phyloP scores from a whole-genome alignment of 1,140 invertebrate genomes.

The Melitaea cinxia region DNA sequence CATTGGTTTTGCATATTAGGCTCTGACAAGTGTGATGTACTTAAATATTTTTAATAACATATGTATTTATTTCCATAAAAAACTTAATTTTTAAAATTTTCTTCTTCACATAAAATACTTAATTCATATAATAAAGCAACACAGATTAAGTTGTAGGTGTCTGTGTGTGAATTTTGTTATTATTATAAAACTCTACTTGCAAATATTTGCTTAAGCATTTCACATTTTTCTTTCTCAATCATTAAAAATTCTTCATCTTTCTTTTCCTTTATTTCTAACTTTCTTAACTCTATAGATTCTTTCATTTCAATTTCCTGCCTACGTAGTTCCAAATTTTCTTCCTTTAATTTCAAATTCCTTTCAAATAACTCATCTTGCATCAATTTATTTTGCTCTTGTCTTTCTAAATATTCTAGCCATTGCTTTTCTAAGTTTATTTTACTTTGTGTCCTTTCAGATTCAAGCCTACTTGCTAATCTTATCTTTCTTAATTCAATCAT shows the following conservation, averaged over 20 bases:
- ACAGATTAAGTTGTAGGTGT: too few relatives aligned
- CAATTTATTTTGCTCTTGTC: slow-evolving; percentile 43
- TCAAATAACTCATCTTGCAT: slow-evolving; percentile 45
- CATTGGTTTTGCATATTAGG: too few relatives aligned
- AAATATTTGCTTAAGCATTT: slow-evolving; percentile 43
- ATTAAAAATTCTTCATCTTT: slow-evolving; percentile 44
- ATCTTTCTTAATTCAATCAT: slow-evolving; percentile 52
- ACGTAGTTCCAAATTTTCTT: slow-evolving; percentile 47
- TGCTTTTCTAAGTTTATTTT: slow-evolving; percentile 55
- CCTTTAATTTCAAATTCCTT: slow-evolving; percentile 42
- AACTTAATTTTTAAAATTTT: too few relatives aligned
- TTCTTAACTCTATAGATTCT: slow-evolving; percentile 47
- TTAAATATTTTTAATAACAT: too few relatives aligned
- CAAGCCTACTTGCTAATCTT: slow-evolving; percentile 51
- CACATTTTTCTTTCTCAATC: slow-evolving; percentile 52
- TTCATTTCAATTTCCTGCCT: slow-evolving; percentile 47
- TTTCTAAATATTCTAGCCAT: slow-evolving; percentile 53
- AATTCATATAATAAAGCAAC: too few relatives aligned
- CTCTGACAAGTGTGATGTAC: too few relatives aligned
- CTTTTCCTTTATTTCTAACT: slow-evolving; percentile 44
- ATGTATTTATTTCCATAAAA: too few relatives aligned
- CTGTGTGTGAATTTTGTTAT: background rate
- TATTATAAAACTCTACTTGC: slow-evolving; percentile 15
- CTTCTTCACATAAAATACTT: too few relatives aligned
- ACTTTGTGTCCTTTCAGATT: slow-evolving; percentile 47